Evolutionary conservation across 2,113 vertebrate genomes (phyloP).

Genomic region (Protomyctophum bolini): DNA sequence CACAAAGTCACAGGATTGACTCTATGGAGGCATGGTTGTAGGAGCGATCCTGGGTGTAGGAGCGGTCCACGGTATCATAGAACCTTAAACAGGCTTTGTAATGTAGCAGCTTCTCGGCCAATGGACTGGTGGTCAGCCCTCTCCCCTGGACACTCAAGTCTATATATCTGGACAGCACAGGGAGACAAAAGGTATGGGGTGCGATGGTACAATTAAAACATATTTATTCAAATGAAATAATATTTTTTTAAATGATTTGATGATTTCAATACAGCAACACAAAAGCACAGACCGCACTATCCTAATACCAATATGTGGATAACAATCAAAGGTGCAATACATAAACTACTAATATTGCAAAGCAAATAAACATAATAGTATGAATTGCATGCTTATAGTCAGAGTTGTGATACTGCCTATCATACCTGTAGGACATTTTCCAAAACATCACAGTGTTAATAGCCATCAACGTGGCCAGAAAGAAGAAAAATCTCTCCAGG

Average conservation of each 20-base stretch:
- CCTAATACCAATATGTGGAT: no score
- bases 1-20: slow-evolving; percentile 69
- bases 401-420: not conserved
- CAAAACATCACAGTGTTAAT: slow-evolving; percentile 87
- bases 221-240: not conserved
- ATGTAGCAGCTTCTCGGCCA: slow-evolving; percentile 84
- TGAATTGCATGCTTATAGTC: not conserved
- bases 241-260: not conserved
- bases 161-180: slow-evolving; percentile 77
- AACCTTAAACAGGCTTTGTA: slow-evolving; percentile 80
- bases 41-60: slow-evolving; percentile 60
- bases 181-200: not conserved
- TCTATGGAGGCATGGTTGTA: slow-evolving; percentile 75
- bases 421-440: slow-evolving; percentile 86
- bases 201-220: not conserved
- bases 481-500: slow-evolving; percentile 91
- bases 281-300: not conserved
- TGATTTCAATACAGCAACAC: no score
- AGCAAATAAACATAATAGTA: not conserved
- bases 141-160: slow-evolving; percentile 77
- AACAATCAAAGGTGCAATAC: not conserved
- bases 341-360: not conserved
- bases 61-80: slow-evolving; percentile 82
- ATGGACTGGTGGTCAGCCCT: slow-evolving; percentile 70
- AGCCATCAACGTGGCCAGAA: slow-evolving; percentile 84